Percentiles rank a stretch among this genome's conserved stretches.
Conservation (phyloP, 1,140 invertebrate species). For the Brachionus paranguensis region DNA sequence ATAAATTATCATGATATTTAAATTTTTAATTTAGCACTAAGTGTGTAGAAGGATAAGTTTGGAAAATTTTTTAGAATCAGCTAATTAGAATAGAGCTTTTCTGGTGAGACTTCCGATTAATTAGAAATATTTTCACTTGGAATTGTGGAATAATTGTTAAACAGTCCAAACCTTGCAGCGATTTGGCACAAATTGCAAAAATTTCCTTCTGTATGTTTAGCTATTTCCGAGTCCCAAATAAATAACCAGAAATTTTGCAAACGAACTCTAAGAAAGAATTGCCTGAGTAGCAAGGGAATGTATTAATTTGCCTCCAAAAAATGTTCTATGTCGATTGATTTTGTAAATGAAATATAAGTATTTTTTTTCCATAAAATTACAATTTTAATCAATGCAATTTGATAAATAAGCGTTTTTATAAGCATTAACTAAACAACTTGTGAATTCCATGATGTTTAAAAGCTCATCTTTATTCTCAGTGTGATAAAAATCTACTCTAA, state of each 20-base stretch:
- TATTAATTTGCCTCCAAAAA: not conserved
- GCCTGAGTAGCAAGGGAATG: not conserved
- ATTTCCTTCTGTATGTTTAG: too few relatives aligned
- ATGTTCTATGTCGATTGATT: not conserved
- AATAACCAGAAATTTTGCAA: not conserved
- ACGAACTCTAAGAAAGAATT: too few relatives aligned
- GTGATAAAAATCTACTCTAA: not conserved
- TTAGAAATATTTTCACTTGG: not conserved
- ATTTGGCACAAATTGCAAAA: too few relatives aligned
- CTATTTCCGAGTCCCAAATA: not conserved
- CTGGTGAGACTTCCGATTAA: not conserved
- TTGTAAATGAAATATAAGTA: not conserved
- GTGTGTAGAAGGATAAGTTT: not conserved
- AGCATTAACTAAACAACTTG: not conserved
- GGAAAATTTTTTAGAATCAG: not conserved
- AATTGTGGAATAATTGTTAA: too few relatives aligned
- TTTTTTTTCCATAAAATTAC: not conserved
- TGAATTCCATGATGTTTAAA: not conserved
- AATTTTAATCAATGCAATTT: not conserved
- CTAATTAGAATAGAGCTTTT: not conserved
- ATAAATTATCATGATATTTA: not conserved
- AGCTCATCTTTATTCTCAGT: not conserved
- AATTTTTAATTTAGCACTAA: not conserved
- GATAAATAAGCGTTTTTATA: not conserved
- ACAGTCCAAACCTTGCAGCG: too few relatives aligned